Percentiles rank a stretch among this genome's conserved stretches.
Conservation (phyloP, 2,113 vertebrate genomes). For the Tyto alba region DNA sequence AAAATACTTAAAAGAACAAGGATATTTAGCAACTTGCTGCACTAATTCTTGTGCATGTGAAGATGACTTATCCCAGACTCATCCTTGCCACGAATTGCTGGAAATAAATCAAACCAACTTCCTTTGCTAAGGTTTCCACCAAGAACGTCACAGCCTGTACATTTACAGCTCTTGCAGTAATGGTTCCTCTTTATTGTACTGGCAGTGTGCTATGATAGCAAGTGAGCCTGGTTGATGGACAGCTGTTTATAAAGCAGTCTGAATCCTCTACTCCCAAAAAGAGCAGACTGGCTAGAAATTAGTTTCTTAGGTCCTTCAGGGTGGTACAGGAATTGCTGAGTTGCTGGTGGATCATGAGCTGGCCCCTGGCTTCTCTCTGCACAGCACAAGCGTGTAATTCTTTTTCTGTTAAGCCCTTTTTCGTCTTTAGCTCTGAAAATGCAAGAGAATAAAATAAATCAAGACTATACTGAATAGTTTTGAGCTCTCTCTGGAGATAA, state of each 20-base stretch:
- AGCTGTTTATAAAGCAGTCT: neutral
- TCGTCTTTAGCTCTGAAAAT: neutral
- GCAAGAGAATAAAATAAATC: conserved; percentile 28
- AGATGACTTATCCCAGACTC: neutral
- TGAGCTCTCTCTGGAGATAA: conserved; percentile 36
- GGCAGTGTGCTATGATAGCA: neutral
- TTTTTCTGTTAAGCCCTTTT: neutral
- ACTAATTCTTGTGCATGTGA: neutral
- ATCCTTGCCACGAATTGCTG: neutral
- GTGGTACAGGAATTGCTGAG: neutral
- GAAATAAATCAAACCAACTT: neutral
- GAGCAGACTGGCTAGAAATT: neutral
- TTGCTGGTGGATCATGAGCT: neutral
- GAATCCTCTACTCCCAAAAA: neutral
- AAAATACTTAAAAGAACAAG: neutral
- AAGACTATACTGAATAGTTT: neutral
- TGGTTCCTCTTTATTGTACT: neutral
- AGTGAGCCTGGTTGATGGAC: neutral
- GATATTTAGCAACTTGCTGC: neutral
- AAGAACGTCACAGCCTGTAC: neutral
- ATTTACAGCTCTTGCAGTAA: neutral
- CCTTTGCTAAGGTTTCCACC: neutral
- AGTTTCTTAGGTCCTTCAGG: neutral
- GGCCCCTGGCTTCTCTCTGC: neutral
- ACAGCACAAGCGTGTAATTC: neutral